Evolutionary conservation across 2,888 invertebrate species (phyloP).

Genomic region (Cantharis rufa): DNA sequence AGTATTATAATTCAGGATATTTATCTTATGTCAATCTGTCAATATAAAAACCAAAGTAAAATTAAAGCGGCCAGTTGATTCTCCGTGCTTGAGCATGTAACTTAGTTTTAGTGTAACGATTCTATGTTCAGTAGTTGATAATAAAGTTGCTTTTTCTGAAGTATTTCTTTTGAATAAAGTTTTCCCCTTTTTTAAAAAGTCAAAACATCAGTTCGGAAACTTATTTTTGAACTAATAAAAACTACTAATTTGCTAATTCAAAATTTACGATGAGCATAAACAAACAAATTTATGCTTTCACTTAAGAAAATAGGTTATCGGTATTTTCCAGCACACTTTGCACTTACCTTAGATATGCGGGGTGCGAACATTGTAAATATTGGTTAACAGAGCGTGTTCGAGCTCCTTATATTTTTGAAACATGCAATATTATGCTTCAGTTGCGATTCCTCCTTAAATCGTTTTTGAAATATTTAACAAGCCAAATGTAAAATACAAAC

Average conservation of each 20-base stretch:
- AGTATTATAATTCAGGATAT: too few species aligned
- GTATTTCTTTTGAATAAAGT: too few species aligned
- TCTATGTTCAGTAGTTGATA: too few species aligned
- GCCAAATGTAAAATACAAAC: conserved; percentile 8
- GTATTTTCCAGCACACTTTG: conserved; percentile 31
- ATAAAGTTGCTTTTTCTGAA: too few species aligned
- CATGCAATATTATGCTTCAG: conserved; percentile 43
- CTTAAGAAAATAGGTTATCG: conserved; percentile 31
- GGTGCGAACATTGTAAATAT: conserved; percentile 49
- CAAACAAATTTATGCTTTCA: conserved; percentile 31
- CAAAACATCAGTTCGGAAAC: too few species aligned
- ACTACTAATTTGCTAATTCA: conserved; percentile 15
- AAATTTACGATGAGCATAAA: conserved; percentile 28
- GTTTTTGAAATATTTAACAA: conserved; percentile 13
- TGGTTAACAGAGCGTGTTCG: conserved; percentile 50
- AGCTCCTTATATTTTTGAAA: conserved; percentile 44
- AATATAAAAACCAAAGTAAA: too few species aligned
- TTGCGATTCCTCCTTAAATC: conserved; percentile 19
- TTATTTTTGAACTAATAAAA: conserved; percentile 11
- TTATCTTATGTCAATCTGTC: too few species aligned
- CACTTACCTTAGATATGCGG: conserved; percentile 42
- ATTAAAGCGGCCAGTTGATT: too few species aligned
- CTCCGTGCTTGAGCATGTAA: too few species aligned
- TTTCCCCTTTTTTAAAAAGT: too few species aligned
- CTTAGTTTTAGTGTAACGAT: too few species aligned